A percentile compares a stretch with the other conserved stretches of the same genome.
These are phyloP conservation scores for Ptychochromis oligacanthus DNA, from an alignment of 2,113 vertebrate species.

Conservation along the genomic window DNA sequence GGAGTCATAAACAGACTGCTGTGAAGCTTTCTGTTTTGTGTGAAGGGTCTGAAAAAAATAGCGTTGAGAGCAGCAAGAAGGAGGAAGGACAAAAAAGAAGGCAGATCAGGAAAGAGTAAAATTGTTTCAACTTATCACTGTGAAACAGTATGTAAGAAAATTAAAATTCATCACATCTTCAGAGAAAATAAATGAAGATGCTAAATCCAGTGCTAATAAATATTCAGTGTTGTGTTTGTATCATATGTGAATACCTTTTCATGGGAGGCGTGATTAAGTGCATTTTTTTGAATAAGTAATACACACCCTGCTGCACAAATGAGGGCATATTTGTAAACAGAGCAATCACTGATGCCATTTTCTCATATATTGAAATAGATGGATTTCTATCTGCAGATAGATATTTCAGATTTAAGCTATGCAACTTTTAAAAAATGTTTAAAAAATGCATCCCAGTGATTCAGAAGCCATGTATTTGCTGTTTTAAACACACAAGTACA, in stretches of 20 bases:
- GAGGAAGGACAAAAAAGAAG: not conserved
- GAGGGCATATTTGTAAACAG: slow-evolving; percentile 1
- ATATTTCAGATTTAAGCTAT: not conserved
- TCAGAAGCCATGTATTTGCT: not conserved
- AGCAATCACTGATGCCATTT: not conserved
- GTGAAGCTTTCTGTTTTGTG: not conserved
- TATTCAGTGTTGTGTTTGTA: slow-evolving; percentile 31
- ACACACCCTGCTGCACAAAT: not conserved
- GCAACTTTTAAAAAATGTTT: not conserved
- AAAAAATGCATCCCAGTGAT: not conserved
- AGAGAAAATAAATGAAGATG: slow-evolving; percentile 22
- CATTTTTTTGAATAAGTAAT: not conserved
- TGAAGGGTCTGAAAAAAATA: not conserved
- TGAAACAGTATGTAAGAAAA: not conserved
- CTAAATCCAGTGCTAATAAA: slow-evolving; percentile 8
- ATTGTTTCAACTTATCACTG: not conserved
- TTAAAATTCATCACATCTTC: not conserved
- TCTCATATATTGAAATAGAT: not conserved
- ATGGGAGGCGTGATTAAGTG: not conserved
- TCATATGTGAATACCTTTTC: slow-evolving; percentile 6
- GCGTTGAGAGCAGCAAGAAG: not conserved
- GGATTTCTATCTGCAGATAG: not conserved
- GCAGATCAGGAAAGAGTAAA: not conserved
- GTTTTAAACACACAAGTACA: not conserved
- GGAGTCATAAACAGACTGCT: slow-evolving; percentile 3